Percentiles rank a stretch among this genome's conserved stretches.
phyloP scores from a whole-genome alignment of 2,797 vertebrate species.

The Poecilia gillii region DNA sequence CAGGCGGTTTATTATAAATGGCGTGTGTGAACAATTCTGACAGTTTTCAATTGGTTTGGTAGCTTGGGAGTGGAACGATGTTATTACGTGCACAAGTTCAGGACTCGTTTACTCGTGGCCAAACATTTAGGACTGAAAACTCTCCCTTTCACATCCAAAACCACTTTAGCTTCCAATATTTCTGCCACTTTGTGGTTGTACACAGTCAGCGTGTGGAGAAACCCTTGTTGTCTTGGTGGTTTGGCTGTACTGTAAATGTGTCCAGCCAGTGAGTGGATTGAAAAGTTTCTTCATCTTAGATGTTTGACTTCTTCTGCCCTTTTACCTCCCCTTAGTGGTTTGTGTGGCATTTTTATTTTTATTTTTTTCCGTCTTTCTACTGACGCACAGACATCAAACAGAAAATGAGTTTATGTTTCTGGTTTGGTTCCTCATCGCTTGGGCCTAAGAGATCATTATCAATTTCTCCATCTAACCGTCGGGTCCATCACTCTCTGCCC shows the following conservation, averaged over 20 bases:
- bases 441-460: constrained; percentile 74
- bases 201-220: constrained; percentile 52
- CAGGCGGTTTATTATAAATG: constrained; percentile 23
- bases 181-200: constrained; percentile 56
- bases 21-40: constrained; percentile 43
- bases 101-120: constrained; percentile 24
- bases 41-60: constrained; percentile 51
- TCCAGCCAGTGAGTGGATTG: constrained; percentile 58
- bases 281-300: constrained; percentile 61
- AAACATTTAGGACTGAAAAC: constrained; percentile 33
- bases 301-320: constrained; percentile 63
- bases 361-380: constrained; percentile 62
- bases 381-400: constrained; percentile 71
- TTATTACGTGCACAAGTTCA: constrained; percentile 12
- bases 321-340: constrained; percentile 69
- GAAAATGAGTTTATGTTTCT: constrained; percentile 75
- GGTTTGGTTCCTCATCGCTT: constrained; percentile 71
- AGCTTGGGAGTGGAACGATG: constrained; percentile 25
- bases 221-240: constrained; percentile 53
- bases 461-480: constrained; percentile 68
- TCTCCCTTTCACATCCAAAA: constrained; percentile 33
- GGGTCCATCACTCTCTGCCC: constrained; percentile 52
- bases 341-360: constrained; percentile 31
- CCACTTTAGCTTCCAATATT: constrained; percentile 43
- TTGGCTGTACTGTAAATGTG: constrained; percentile 56